phyloP scores from a whole-genome alignment of 2,888 invertebrate genomes.

The Malthinus flaveolus region DNA sequence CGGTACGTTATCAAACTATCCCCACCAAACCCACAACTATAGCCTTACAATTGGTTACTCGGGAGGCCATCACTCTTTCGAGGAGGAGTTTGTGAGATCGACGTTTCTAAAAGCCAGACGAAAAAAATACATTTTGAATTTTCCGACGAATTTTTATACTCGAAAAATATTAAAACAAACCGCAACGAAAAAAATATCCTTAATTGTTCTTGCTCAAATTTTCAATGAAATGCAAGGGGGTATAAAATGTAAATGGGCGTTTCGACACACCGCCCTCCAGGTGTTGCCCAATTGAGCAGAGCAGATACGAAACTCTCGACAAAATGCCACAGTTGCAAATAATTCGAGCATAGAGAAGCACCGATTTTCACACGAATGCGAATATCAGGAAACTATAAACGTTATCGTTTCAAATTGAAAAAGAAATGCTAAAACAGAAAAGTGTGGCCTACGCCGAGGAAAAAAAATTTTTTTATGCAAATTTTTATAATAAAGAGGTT shows the following conservation, averaged over 20 bases:
- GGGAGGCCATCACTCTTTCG: slow-evolving; percentile 9
- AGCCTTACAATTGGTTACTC: background rate
- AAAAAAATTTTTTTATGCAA: too few species aligned
- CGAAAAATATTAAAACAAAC: too few species aligned
- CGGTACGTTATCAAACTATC: background rate
- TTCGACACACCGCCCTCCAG: background rate
- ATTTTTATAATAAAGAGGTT: too few species aligned
- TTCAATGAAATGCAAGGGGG: background rate
- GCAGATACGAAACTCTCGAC: background rate
- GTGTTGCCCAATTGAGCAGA: background rate
- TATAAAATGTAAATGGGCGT: background rate
- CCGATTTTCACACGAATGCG: background rate
- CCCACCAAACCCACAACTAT: background rate
- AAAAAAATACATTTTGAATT: slow-evolving; percentile 2
- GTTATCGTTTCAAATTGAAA: slow-evolving; percentile 8
- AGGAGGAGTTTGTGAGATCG: too few species aligned
- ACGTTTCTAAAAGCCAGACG: background rate
- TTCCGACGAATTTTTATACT: background rate
- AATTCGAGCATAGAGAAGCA: slow-evolving; percentile 3
- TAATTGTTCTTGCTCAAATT: too few species aligned
- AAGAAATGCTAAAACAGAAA: slow-evolving; percentile 2
- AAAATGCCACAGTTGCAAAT: slow-evolving; percentile 2
- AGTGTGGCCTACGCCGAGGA: background rate
- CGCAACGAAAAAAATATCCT: background rate
- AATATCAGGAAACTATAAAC: slow-evolving; percentile 14